Percentiles rank a stretch among this genome's conserved stretches.
These are phyloP conservation scores for Paedocypris micromegethes DNA, from an alignment of 2,797 vertebrate genomes.

Conservation along the genomic window DNA sequence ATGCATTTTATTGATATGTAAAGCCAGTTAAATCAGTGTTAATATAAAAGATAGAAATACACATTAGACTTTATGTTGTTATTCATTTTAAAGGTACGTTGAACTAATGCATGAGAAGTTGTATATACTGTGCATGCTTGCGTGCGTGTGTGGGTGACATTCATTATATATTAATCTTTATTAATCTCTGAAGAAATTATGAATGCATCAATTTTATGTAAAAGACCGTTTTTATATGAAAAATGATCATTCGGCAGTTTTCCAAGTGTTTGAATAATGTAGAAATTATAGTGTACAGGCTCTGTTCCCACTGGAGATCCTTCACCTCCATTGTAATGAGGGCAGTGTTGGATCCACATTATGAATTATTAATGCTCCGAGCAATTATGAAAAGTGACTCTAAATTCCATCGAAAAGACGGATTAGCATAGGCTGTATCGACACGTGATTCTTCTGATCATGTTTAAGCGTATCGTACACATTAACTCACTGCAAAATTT, in stretches of 20 bases:
- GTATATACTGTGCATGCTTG: no score
- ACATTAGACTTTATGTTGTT: no score
- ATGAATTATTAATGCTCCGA: slow-evolving; percentile 48
- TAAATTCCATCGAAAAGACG: slow-evolving; percentile 31
- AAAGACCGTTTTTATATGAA: slow-evolving; percentile 32
- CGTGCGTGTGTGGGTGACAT: no score
- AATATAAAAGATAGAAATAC: no score
- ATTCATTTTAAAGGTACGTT: no score
- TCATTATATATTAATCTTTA: no score
- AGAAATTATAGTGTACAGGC: slow-evolving; percentile 36
- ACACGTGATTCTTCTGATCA: slow-evolving; percentile 3
- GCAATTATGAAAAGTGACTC: slow-evolving; percentile 45
- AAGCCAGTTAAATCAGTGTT: no score
- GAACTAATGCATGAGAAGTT: no score
- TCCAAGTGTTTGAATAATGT: slow-evolving; percentile 48
- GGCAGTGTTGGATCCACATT: slow-evolving; percentile 20
- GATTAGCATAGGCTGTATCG: slow-evolving; percentile 38
- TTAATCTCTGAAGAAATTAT: no score
- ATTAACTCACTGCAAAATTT: no score
- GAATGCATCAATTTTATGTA: not conserved
- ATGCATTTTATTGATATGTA: no score
- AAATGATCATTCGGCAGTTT: slow-evolving; percentile 45
- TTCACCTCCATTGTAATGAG: slow-evolving; percentile 42
- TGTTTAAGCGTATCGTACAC: not conserved
- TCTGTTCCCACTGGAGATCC: slow-evolving; percentile 26